Percentiles rank a stretch among this genome's conserved stretches.
Evolutionary conservation across 2,113 vertebrate species (phyloP).

Genomic region (Mastomys coucha): DNA sequence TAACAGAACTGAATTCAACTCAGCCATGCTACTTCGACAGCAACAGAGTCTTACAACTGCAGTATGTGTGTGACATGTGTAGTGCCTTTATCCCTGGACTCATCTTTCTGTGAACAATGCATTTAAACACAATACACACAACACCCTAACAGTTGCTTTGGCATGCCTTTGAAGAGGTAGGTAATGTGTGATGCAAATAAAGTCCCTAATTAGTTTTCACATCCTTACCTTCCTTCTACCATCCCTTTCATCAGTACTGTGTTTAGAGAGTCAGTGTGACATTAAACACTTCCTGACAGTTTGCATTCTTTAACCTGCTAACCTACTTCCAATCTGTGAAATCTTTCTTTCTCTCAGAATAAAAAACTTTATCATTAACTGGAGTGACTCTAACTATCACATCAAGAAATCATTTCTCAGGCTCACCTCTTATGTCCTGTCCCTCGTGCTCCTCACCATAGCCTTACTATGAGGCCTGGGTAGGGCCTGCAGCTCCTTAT

Average conservation of each 20-base stretch:
- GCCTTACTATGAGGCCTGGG: not conserved
- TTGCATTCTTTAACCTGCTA: constrained; percentile 36
- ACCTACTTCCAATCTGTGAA: constrained; percentile 1
- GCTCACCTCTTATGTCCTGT: not conserved
- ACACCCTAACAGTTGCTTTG: not conserved
- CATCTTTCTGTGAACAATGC: constrained; percentile 3
- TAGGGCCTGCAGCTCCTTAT: not conserved
- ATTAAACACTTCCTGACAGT: constrained; percentile 38
- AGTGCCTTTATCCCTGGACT: not conserved
- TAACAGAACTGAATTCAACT: not conserved
- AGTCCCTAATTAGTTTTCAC: constrained; percentile 65
- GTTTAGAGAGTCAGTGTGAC: constrained; percentile 23
- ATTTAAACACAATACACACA: not conserved
- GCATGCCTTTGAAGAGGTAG: not conserved
- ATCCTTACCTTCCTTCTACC: not conserved
- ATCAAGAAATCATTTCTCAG: constrained; percentile 31
- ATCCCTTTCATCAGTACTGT: not conserved
- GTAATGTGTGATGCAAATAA: constrained; percentile 27
- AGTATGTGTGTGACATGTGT: not conserved
- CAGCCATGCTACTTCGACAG: not conserved
- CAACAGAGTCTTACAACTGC: not conserved
- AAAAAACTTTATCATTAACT: constrained; percentile 53
- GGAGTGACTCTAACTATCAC: constrained; percentile 25
- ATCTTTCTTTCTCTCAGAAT: constrained; percentile 26
- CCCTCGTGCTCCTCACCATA: not conserved